A percentile compares a stretch with the other conserved stretches of the same genome.
Conservation (phyloP, 2,113 vertebrate genomes). For the Ceyx cyanopectus region DNA sequence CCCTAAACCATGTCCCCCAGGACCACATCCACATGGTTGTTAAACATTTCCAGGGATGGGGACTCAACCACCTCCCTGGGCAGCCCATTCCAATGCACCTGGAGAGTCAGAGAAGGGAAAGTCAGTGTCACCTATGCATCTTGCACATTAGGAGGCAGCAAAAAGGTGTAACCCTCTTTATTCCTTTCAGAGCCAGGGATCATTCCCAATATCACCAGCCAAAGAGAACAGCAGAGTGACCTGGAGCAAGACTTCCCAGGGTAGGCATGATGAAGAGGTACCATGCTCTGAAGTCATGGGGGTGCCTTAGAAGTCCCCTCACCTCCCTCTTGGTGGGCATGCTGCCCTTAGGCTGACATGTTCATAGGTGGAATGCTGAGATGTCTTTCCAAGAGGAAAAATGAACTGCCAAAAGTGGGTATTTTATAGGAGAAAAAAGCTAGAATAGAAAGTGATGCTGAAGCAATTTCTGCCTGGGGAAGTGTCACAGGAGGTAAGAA, state of each 20-base stretch:
- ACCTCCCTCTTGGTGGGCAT: not conserved
- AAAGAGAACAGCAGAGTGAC: not conserved
- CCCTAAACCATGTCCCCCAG: too few species aligned
- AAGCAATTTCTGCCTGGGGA: not conserved
- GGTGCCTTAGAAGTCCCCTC: not conserved
- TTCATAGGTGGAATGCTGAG: not conserved
- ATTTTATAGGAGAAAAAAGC: not conserved
- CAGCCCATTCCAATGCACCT: rapidly evolving
- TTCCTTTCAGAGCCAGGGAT: not conserved
- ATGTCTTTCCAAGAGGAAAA: not conserved
- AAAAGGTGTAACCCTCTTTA: not conserved
- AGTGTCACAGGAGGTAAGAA: not conserved
- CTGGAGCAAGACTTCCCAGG: rapidly evolving
- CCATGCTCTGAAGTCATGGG: rapidly evolving
- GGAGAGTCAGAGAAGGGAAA: rapidly evolving
- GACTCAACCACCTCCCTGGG: too few species aligned
- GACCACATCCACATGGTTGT: too few species aligned
- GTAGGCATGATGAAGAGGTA: not conserved
- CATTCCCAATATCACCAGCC: rapidly evolving
- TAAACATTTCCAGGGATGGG: too few species aligned
- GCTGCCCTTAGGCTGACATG: not conserved
- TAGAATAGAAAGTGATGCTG: not conserved
- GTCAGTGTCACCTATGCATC: rapidly evolving
- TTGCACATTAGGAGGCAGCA: not conserved
- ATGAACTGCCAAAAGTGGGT: not conserved